phyloP scores from a whole-genome alignment of 2,113 vertebrate genomes.

The Gorsachius goisagi region DNA sequence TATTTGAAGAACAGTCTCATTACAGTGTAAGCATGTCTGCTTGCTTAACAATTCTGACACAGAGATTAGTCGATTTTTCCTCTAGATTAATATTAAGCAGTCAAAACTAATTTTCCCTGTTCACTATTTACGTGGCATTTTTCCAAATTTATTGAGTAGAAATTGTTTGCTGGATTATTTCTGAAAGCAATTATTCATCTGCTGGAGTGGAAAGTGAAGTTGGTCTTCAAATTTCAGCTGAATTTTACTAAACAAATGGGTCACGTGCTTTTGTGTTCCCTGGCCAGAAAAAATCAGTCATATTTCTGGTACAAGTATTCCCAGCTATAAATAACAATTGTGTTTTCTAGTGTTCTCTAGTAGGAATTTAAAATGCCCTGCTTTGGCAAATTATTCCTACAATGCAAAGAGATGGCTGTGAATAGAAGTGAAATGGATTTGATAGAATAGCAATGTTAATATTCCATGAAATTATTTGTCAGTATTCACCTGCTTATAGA shows the following conservation, averaged over 20 bases:
- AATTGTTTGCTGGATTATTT: neutral
- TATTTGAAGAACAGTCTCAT: neutral
- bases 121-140: neutral
- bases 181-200: neutral
- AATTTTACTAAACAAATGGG: constrained; percentile 11
- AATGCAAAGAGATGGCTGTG: neutral
- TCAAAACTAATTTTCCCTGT: neutral
- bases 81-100: neutral
- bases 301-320: constrained; percentile 41
- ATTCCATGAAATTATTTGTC: neutral
- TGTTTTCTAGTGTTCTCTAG: constrained; percentile 36
- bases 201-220: neutral
- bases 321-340: constrained; percentile 40
- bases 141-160: neutral
- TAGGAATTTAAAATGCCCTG: neutral
- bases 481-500: neutral
- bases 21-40: neutral
- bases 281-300: neutral
- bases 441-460: neutral
- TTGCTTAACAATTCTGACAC: neutral
- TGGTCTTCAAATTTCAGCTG: constrained; percentile 9
- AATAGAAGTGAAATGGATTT: constrained; percentile 4
- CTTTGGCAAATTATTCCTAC: neutral
- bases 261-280: neutral
- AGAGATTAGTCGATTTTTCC: neutral